These are phyloP conservation scores for Cryptophagus acutangulus DNA, from an alignment of 2,888 invertebrate genomes.

Conservation along the genomic window DNA sequence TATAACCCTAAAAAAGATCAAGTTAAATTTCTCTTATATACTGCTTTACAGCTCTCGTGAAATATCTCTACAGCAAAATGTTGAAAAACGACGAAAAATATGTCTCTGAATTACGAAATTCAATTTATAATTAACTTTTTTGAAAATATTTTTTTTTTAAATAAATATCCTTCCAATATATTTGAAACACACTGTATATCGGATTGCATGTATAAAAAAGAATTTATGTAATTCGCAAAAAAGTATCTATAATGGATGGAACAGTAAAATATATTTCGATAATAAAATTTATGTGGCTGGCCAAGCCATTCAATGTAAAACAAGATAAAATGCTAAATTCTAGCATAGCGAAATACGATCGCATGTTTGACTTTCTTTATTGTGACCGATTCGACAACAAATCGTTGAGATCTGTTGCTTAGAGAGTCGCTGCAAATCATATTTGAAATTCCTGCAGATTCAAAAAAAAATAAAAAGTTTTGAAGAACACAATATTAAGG, in stretches of 20 bases:
- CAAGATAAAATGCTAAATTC: constrained; percentile 43
- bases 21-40: constrained; percentile 6
- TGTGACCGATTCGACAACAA: constrained; percentile 25
- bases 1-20: constrained; percentile 18
- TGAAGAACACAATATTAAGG: constrained; percentile 14
- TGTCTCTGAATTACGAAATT: too few relatives aligned
- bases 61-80: too few relatives aligned
- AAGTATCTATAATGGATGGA: constrained; percentile 21
- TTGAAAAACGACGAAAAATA: too few relatives aligned
- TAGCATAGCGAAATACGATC: constrained; percentile 28
- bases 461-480: not conserved
- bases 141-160: too few relatives aligned
- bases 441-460: constrained; percentile 12
- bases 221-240: constrained; percentile 19
- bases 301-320: constrained; percentile 44
- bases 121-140: too few relatives aligned
- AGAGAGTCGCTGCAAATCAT: constrained; percentile 25
- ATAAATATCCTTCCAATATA: too few relatives aligned
- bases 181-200: not conserved
- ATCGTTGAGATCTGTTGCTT: constrained; percentile 25
- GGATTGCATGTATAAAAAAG: constrained; percentile 2
- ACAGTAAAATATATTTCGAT: constrained; percentile 25
- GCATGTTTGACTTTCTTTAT: constrained; percentile 34
- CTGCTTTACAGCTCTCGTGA: constrained; percentile 17
- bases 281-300: constrained; percentile 38